A percentile compares a stretch with the other conserved stretches of the same genome.
Evolutionary conservation across 2,797 vertebrate genomes (phyloP).

Genomic region (Spinus pinus): DNA sequence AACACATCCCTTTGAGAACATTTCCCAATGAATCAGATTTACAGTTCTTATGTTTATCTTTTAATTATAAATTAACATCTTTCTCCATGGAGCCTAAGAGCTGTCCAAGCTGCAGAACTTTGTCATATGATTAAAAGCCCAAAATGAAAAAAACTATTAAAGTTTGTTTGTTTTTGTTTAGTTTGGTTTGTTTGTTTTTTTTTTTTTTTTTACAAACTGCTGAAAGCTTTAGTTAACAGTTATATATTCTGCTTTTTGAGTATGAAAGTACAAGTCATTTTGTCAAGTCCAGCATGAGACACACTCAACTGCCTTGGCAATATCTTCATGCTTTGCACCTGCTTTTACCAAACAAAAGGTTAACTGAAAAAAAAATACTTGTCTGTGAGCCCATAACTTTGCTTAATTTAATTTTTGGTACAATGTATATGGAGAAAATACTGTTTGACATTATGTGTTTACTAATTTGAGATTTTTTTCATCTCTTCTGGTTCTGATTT

Average conservation of each 20-base stretch:
- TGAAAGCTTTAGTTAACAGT: neutral
- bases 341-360: neutral
- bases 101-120: neutral
- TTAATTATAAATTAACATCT: neutral
- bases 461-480: neutral
- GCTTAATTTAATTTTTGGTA: neutral
- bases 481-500: neutral
- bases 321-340: neutral
- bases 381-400: neutral
- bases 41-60: neutral
- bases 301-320: neutral
- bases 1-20: neutral
- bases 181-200: neutral
- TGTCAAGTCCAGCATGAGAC: neutral
- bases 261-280: neutral
- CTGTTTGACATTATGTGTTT: neutral
- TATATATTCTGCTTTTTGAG: neutral
- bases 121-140: neutral
- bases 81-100: neutral
- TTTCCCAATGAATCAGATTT: neutral
- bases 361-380: neutral
- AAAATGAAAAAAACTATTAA: neutral
- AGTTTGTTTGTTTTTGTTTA: fast-evolving
- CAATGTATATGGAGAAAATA: neutral
- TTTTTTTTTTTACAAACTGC: neutral